Evolutionary conservation across 2,888 invertebrate genomes (phyloP).

Genomic region (Caenorhabditis uteleia): DNA sequence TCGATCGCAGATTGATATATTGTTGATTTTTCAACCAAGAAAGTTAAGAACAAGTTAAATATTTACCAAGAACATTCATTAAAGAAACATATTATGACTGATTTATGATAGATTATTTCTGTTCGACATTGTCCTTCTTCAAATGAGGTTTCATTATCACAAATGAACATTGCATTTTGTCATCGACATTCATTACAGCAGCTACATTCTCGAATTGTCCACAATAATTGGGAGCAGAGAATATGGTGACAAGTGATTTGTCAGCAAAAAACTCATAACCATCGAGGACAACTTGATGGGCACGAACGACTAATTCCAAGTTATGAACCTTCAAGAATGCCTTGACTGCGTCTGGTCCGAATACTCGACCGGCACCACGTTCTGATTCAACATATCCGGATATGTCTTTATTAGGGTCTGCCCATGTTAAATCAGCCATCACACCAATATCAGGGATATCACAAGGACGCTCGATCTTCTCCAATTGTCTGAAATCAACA

Average conservation of each 20-base stretch:
- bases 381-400: conserved; percentile 48
- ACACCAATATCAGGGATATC: conserved; percentile 74
- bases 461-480: conserved; percentile 74
- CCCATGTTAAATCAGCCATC: conserved; percentile 72
- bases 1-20: no score
- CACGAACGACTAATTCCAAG: conserved; percentile 60
- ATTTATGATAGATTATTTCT: no score
- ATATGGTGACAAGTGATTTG: conserved; percentile 48
- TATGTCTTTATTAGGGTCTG: conserved; percentile 49
- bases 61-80: no score
- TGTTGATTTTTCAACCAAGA: no score
- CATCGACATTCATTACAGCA: conserved; percentile 59
- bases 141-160: conserved; percentile 5
- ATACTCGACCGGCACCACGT: conserved; percentile 48
- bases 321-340: conserved; percentile 47
- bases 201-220: conserved; percentile 58
- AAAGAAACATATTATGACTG: no score
- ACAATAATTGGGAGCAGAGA: conserved; percentile 50
- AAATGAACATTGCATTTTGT: conserved; percentile 36
- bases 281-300: conserved; percentile 73
- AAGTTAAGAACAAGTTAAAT: no score
- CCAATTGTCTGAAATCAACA: conserved; percentile 70
- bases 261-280: conserved; percentile 74
- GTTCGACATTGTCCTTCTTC: no score
- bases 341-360: conserved; percentile 53